phyloP scores from a whole-genome alignment of 1,140 invertebrate species.

The Spodoptera litura region DNA sequence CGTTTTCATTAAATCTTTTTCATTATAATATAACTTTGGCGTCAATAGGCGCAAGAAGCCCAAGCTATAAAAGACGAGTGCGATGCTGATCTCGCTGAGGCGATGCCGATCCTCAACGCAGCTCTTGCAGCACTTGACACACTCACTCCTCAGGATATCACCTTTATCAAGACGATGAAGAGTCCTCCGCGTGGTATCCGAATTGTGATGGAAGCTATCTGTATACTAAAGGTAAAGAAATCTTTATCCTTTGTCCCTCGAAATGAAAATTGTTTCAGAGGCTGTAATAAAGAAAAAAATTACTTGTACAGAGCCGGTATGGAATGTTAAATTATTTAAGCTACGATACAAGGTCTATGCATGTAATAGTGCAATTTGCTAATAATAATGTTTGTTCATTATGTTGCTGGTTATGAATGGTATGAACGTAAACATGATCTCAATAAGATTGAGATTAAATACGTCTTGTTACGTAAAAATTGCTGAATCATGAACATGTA shows the following conservation, averaged over 20 bases:
- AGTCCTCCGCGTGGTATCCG: constrained; percentile 97
- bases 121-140: constrained; percentile 96
- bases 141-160: constrained; percentile 96
- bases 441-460: constrained; percentile 12
- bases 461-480: not conserved
- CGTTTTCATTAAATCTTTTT: not conserved
- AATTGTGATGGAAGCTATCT: constrained; percentile 98
- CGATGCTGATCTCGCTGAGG: constrained; percentile 96
- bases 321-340: not conserved
- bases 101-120: constrained; percentile 96
- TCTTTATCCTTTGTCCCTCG: not conserved
- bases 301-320: not conserved
- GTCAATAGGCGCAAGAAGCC: constrained; percentile 88
- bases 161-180: constrained; percentile 98
- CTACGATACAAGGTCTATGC: not conserved
- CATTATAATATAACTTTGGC: not conserved
- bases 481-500: not conserved
- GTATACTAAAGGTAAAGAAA: constrained; percentile 92
- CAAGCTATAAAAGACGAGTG: constrained; percentile 98
- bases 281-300: not conserved
- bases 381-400: no score
- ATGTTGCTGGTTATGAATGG: no score
- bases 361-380: no score
- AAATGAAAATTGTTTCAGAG: not conserved
- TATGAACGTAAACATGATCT: not conserved